Percentiles rank a stretch among this genome's conserved stretches.
phyloP scores from a whole-genome alignment of 2,888 invertebrate species.

The Hyposoter didymator region DNA sequence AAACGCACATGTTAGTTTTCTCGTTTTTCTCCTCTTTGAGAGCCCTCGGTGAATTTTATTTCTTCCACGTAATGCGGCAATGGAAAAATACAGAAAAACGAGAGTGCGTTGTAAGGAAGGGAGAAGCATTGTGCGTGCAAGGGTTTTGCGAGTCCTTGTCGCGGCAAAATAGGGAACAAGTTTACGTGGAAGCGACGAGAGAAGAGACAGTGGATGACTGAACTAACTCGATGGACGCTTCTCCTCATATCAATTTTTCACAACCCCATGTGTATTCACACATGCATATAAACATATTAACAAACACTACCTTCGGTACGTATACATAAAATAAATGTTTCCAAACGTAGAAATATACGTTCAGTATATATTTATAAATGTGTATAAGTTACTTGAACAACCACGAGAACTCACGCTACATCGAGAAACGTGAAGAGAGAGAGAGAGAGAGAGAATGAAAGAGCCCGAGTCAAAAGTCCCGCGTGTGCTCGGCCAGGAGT shows the following conservation, averaged over 20 bases:
- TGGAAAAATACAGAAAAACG: conserved; percentile 5
- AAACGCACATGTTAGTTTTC: background rate
- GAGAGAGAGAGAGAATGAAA: conserved; percentile 32
- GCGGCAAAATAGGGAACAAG: conserved; percentile 55
- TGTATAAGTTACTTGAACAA: conserved; percentile 44
- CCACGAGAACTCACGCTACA: conserved; percentile 63
- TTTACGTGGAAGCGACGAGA: conserved; percentile 73
- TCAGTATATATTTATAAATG: conserved; percentile 19
- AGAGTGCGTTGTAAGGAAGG: conserved; percentile 32
- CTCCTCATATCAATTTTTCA: conserved; percentile 23
- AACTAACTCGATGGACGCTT: conserved; percentile 36
- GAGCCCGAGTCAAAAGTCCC: conserved; percentile 44
- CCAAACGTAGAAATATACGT: background rate
- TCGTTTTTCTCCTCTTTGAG: conserved; percentile 17
- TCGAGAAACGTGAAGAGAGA: background rate
- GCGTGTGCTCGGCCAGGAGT: conserved; percentile 64
- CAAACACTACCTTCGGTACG: background rate
- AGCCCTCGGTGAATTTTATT: conserved; percentile 49
- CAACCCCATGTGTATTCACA: conserved; percentile 26
- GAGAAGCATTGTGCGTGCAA: conserved; percentile 51
- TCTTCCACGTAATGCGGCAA: conserved; percentile 61
- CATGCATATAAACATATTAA: background rate
- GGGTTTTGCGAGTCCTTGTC: conserved; percentile 58
- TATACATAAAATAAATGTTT: background rate
- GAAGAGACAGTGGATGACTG: conserved; percentile 55